These are phyloP conservation scores for Brassicogethes aeneus DNA, from an alignment of 2,888 invertebrate genomes.

Conservation along the genomic window DNA sequence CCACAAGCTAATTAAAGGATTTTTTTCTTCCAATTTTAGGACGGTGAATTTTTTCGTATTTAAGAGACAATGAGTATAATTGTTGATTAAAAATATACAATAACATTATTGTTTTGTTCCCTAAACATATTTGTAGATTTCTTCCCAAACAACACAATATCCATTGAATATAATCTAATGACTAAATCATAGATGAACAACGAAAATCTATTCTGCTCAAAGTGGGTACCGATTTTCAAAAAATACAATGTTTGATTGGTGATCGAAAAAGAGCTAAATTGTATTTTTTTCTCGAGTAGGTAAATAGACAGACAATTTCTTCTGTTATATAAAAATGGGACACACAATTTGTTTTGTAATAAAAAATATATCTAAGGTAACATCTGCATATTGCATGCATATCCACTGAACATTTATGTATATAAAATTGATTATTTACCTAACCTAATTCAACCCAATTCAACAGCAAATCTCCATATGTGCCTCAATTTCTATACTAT, in stretches of 20 bases:
- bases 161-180: background rate
- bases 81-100: slow-evolving; percentile 1
- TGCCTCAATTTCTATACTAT: background rate
- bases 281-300: too few species aligned
- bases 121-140: slow-evolving; percentile 14
- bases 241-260: too few species aligned
- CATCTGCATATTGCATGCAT: background rate
- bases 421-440: slow-evolving; percentile 1
- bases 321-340: background rate
- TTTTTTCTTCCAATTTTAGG: slow-evolving; percentile 29
- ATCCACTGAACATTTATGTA: slow-evolving; percentile 1
- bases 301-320: too few species aligned
- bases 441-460: slow-evolving; percentile 1
- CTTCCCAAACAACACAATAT: slow-evolving; percentile 5
- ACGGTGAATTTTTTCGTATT: slow-evolving; percentile 39
- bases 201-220: too few species aligned
- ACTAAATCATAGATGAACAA: too few species aligned
- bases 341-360: background rate
- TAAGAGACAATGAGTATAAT: slow-evolving; percentile 9
- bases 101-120: slow-evolving; percentile 5
- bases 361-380: slow-evolving; percentile 1
- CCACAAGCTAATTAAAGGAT: slow-evolving; percentile 27
- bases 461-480: background rate
- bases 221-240: too few species aligned
- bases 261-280: too few species aligned